Evolutionary conservation across 2,888 invertebrate species (phyloP), one percentile per base, ranked within the genome.

Genomic region (Ypsolopha sequella): DNA sequence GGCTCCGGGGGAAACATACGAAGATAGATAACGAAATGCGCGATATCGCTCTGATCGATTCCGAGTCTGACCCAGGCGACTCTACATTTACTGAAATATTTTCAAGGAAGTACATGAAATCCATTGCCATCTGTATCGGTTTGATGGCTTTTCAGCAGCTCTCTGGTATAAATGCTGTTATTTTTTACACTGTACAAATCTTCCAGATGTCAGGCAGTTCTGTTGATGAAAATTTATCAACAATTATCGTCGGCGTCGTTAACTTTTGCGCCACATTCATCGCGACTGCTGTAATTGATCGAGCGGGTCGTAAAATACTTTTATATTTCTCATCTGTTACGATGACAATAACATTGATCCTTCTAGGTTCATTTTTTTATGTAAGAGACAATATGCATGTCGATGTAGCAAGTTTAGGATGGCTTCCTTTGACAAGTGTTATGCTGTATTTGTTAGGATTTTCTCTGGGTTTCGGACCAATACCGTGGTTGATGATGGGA

Each of bases 101-200:
- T 54, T 88, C 87, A 52, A 89, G 89, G 41, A 90, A 90, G 59
- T 92, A 96, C 64, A 76, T 93, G 58, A 93, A 92, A 66, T 95
- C 97, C 0, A 84, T 98, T 52, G 76, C 92, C 14, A 95, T 97
- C 58, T 93, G 93, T 2, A 76, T 97, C 53, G 94, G 95, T 0
- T 87, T 98, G 49, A 98, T 98, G 97, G 92, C 95, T 56, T 97
- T 98, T 82, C 98, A 98, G 77, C 98, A 98, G 73, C 78, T 96
- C 65, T 95, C 94, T 55, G 98, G 98, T 24, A 97, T 98, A 60
- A 98, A 98, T 76, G 97, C 97, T 6, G 94, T 98, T 51, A 96
- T 98, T 73, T 98, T 98, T 81, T 98, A 97, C 70, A 95, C 97
- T 0, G 95, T 94, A 0, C 87, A 89, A 56, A 98, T 98, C 61